phyloP scores from a whole-genome alignment of 2,797 vertebrate genomes.

The Okamejei kenojei region DNA sequence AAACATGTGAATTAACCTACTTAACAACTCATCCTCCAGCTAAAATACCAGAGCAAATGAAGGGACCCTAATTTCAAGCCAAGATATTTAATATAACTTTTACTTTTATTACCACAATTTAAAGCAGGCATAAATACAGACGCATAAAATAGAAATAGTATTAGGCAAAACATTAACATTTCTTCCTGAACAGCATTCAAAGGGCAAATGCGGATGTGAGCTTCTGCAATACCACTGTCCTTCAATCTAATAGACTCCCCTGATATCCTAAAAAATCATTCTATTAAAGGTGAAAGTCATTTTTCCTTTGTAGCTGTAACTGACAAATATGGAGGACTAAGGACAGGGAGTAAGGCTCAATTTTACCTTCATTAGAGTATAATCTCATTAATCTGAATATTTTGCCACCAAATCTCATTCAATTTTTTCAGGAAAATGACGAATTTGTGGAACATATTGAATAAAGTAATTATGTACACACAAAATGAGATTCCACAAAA shows the following conservation, averaged over 20 bases:
- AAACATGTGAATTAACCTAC: neutral
- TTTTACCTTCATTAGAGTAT: neutral
- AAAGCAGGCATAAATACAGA: neutral
- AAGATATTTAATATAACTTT: neutral
- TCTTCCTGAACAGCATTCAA: neutral
- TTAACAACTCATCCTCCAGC: neutral
- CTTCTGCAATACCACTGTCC: neutral
- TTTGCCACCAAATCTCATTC: neutral
- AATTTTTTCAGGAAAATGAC: too few relatives aligned
- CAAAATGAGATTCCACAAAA: neutral
- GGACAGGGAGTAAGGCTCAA: neutral
- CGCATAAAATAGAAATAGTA: neutral
- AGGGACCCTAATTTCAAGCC: neutral
- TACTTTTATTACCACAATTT: neutral
- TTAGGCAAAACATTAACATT: neutral
- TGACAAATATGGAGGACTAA: neutral
- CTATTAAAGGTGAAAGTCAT: neutral
- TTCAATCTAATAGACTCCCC: neutral
- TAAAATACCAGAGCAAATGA: neutral
- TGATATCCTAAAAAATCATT: neutral
- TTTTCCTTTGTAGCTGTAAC: neutral
- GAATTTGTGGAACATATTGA: neutral
- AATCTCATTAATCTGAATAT: neutral
- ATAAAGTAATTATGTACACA: neutral
- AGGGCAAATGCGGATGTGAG: neutral